Evolutionary conservation across 2,888 invertebrate genomes (phyloP).

Genomic region (Stenchaetothrips biformis): DNA sequence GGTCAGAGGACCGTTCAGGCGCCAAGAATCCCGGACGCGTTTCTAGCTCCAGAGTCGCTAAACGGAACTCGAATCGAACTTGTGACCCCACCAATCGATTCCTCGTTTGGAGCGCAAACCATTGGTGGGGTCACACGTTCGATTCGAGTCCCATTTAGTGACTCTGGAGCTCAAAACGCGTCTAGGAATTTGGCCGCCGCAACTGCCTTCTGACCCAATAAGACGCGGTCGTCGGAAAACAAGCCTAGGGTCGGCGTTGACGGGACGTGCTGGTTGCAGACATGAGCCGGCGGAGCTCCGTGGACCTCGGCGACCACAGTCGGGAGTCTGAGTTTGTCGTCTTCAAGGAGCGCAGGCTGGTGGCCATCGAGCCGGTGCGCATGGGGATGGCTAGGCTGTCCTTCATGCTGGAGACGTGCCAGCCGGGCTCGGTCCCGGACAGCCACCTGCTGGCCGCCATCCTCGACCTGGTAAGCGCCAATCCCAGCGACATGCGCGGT

Average conservation of each 20-base stretch:
- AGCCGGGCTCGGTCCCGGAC: slow-evolving; percentile 95
- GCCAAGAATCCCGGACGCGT: too few species aligned
- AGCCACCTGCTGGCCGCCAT: slow-evolving; percentile 90
- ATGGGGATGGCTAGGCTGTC: slow-evolving; percentile 87
- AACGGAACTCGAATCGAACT: too few species aligned
- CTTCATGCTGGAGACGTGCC: slow-evolving; percentile 90
- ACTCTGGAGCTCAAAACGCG: too few species aligned
- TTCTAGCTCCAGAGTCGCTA: too few species aligned
- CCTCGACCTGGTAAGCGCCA: slow-evolving; percentile 74
- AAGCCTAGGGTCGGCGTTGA: not conserved
- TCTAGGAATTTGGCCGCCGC: too few species aligned
- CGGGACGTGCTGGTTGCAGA: slow-evolving; percentile 46
- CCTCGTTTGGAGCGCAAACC: too few species aligned
- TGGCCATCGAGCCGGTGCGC: slow-evolving; percentile 69
- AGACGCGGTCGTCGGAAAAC: not conserved
- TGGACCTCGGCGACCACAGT: slow-evolving; percentile 72
- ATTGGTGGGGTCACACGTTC: too few species aligned
- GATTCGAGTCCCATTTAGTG: too few species aligned
- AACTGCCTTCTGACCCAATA: too few species aligned
- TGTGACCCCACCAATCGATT: too few species aligned
- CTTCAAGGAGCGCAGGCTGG: slow-evolving; percentile 78
- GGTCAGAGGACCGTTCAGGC: too few species aligned
- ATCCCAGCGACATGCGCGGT: too few species aligned
- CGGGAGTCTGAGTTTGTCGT: slow-evolving; percentile 84
- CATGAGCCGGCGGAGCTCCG: slow-evolving; percentile 73